Evolutionary conservation across 2,113 vertebrate species (phyloP).

Genomic region (Cinclus mexicanus): DNA sequence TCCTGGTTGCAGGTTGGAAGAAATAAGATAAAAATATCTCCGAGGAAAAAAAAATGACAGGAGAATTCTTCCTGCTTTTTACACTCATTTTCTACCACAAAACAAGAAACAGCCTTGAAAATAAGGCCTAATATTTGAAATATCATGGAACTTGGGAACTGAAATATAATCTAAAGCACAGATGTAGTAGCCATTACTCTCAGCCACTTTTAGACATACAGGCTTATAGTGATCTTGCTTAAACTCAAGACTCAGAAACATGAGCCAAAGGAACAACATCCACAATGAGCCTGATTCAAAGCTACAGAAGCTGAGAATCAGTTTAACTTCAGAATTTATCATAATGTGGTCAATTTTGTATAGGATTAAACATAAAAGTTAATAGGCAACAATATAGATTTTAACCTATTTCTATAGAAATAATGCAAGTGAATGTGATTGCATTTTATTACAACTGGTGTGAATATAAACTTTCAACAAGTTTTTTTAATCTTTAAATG

Average conservation of each 20-base stretch:
- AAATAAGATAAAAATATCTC: not conserved
- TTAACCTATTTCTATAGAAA: not conserved
- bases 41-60: not conserved
- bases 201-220: not conserved
- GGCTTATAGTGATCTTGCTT: not conserved
- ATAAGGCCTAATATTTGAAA: not conserved
- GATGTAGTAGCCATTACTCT: not conserved
- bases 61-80: not conserved
- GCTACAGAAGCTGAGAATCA: not conserved
- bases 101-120: not conserved
- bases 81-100: not conserved
- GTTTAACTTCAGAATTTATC: not conserved
- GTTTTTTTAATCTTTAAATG: not conserved
- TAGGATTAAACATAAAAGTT: not conserved
- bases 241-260: not conserved
- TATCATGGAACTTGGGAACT: not conserved
- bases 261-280: not conserved
- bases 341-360: not conserved
- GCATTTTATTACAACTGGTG: not conserved
- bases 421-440: not conserved
- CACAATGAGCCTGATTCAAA: not conserved
- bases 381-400: not conserved
- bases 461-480: not conserved
- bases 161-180: not conserved
- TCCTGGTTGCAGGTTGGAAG: not conserved